Evolutionary conservation across 2,797 vertebrate genomes (phyloP).

Genomic region (Lagocephalus sceleratus): DNA sequence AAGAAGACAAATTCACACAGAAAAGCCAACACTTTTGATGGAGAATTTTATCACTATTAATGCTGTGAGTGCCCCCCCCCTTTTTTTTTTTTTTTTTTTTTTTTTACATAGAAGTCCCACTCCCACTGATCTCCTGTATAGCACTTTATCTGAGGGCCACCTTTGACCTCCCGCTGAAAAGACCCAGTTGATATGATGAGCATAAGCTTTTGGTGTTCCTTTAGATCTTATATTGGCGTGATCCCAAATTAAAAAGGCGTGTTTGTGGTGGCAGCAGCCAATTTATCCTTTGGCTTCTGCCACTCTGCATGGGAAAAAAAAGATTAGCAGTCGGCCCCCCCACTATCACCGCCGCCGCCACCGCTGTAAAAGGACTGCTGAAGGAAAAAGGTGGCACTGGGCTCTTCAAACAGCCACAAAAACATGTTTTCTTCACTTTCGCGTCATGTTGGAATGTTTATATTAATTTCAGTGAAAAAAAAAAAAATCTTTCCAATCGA

Average conservation of each 20-base stretch:
- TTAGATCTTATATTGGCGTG: conserved; percentile 88
- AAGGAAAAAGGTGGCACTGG: conserved; percentile 82
- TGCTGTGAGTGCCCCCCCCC: conserved; percentile 49
- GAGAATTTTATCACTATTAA: conserved; percentile 78
- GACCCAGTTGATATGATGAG: conserved; percentile 85
- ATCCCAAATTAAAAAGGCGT: conserved; percentile 90
- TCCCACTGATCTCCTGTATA: conserved; percentile 94
- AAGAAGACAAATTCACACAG: conserved; percentile 56
- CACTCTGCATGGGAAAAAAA: conserved; percentile 91
- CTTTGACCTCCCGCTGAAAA: conserved; percentile 91
- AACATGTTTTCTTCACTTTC: too few species aligned
- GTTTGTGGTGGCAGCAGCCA: conserved; percentile 87
- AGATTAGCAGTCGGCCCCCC: conserved; percentile 86
- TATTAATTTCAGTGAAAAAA: not conserved
- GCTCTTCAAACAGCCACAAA: conserved; percentile 57
- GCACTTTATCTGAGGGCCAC: conserved; percentile 95
- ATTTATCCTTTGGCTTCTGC: conserved; percentile 86
- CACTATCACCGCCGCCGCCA: conserved; percentile 20
- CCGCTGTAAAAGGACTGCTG: conserved; percentile 78
- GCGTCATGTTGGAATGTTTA: not conserved
- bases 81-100: conserved; percentile 59
- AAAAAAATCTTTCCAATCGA: conserved; percentile 1
- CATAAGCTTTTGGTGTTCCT: conserved; percentile 91
- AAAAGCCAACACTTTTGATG: conserved; percentile 65
- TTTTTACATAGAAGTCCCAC: conserved; percentile 70